Base-by-base conservation (phyloP, 1,140 invertebrate species). In the Conopomorpha cramerella region DNA sequence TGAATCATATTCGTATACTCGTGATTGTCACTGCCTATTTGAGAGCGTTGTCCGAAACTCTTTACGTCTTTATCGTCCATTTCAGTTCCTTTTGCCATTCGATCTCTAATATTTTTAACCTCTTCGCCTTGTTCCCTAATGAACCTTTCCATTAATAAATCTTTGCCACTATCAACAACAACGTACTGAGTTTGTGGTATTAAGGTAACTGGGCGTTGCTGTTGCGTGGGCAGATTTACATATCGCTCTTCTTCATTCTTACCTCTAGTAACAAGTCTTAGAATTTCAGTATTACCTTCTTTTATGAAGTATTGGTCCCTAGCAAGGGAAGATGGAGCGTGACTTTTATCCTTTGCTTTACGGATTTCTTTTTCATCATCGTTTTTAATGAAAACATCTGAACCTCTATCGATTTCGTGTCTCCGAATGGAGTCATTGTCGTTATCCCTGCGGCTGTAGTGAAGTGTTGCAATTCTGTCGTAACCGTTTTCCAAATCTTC, bases 251-350 rank as follows among this genome's bases (percentile, higher is more conserved):
- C 77, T 44, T 87, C 85, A 40, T 81, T 80, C 39, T 83, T 79
- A 8, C 86, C 88, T 51, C 89, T 78, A 0, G 89, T 90, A 16
- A 91, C 84, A n/a, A 92, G 66, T 42, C 89, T 77, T 28, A 92
- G 66, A 32, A 92, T 89, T 74, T 92, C 90, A 1, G 89, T 86
- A 49, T 91, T 90, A 0, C 90, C 90, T 52, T 92, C 89, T 50
- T 89, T 84, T 14, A 89, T 89, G 53, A 88, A 91, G 47, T 85
- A 83, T 47, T 88, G 86, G 46, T 90, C 87, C 23, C 87, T 68
- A 12, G 77, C 79, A 15, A 78, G 43, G 8, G 67, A 55, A 40
- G 65, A 55, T 29, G 63, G 67, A 17, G 45, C 60, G 34, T 55
- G 55, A 27, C 62, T 52, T 19, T 64, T 65, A 25, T 63, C 49